Base-by-base conservation (phyloP, 2,888 invertebrate species). In the Diploptera punctata region DNA sequence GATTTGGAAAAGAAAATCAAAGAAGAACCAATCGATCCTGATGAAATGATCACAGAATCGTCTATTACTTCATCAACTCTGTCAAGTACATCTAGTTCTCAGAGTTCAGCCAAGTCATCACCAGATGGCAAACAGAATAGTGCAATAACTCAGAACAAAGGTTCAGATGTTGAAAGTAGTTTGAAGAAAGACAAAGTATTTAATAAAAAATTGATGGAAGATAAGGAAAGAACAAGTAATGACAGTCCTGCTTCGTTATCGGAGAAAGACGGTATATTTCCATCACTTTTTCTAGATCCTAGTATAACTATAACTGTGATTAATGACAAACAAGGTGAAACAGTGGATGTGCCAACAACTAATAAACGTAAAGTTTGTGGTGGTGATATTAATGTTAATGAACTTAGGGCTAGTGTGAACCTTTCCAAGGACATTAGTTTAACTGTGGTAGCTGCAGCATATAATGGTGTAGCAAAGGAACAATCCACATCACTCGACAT, bases 241-340 rank as follows among this genome's bases (percentile, higher is more conserved):
- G 57, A 54, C 3, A 67, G 68, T 21, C 67, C 70, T 19, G 38
- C 67, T 19, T 54, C 68, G 33, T 19, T 57, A n/a, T 68, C 73
- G 3, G 75, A 73, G 21, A 74, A 76, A 26, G 76, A 76, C 33
- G 72, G 62, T 18, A 60, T 76, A n/a, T 73, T 75, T 29, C 75
- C 75, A 1, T 74, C 76, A 10, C 68, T 76, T 65, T 76, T 73
- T 67, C 70, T 76, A 13, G 76, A 77, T 31, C 77, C 76, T 16
- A 77, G 75, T 67, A 74, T 77, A 44, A 77, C 77, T 10, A 76
- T 77, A n/a, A 76, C 76, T 19, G 71, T 77, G 18, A 68, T 76
- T 13, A 73, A 76, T 62, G 71, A 73, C n/a, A 70, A 72, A 16
- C 73, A 47, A 26, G 18, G 26, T 65, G 65, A 65, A 3, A 10